phyloP scores from a whole-genome alignment of 2,888 invertebrate species.

The Rhabditoides inermis region DNA sequence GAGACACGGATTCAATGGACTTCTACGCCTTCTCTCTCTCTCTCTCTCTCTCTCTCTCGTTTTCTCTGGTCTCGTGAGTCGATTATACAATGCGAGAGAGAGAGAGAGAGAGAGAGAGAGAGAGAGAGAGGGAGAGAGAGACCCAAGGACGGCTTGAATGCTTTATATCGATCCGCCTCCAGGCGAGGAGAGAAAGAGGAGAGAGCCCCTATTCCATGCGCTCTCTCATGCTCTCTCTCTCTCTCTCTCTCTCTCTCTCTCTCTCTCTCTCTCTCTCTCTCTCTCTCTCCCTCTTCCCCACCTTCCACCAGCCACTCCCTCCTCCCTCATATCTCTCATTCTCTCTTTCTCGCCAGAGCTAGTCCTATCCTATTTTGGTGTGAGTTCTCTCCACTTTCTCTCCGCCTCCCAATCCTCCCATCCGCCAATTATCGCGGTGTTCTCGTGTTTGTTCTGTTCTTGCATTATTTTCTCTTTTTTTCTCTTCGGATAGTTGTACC shows the following conservation, averaged over 20 bases:
- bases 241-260: slow-evolving; percentile 2
- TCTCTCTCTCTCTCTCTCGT: too few relatives aligned
- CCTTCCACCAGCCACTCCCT: background rate
- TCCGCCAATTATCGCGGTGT: background rate
- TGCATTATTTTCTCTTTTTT: background rate
- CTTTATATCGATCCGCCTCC: too few relatives aligned
- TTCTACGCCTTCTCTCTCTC: too few relatives aligned
- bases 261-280: slow-evolving; percentile 5
- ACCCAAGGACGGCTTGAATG: too few relatives aligned
- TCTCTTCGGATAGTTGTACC: background rate
- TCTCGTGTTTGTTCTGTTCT: background rate
- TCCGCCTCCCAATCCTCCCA: background rate
- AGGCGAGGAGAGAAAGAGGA: too few relatives aligned
- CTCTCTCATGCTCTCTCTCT: slow-evolving; percentile 6
- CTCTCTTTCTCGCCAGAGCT: background rate
- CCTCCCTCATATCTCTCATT: too few relatives aligned
- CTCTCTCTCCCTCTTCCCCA: slow-evolving; percentile 5
- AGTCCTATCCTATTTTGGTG: background rate
- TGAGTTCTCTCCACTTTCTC: background rate
- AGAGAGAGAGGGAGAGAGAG: slow-evolving; percentile 10
- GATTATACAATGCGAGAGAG: slow-evolving; percentile 4
- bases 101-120: slow-evolving; percentile 3
- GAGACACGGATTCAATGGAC: too few relatives aligned
- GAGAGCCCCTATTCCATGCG: slow-evolving; percentile 3
- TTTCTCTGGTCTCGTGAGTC: too few relatives aligned